These are phyloP conservation scores for Bhutanitis thaidina DNA, from an alignment of 2,888 invertebrate species.

Conservation along the genomic window DNA sequence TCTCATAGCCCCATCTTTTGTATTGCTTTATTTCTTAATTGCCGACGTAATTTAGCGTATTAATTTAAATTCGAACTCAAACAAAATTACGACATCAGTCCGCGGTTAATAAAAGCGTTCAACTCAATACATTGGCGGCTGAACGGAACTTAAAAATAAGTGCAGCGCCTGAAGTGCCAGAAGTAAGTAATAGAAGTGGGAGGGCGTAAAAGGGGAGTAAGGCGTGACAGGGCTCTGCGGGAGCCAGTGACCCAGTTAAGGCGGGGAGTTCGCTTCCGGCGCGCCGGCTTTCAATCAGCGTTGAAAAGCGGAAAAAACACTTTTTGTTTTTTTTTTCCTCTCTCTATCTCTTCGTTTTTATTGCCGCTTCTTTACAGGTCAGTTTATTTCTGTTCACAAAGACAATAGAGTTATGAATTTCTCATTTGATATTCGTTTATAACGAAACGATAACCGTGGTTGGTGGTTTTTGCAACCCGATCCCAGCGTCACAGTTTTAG, in stretches of 20 bases:
- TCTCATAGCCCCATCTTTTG: no score
- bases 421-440: no score
- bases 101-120: constrained; percentile 6
- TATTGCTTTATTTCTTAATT: no score
- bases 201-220: background rate
- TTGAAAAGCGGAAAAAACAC: constrained; percentile 31
- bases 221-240: constrained; percentile 4
- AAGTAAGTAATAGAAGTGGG: constrained; percentile 15
- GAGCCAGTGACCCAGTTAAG: constrained; percentile 37
- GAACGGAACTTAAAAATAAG: constrained; percentile 18
- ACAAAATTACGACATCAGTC: no score
- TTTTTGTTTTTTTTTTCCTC: constrained; percentile 22
- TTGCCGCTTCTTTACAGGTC: constrained; percentile 14
- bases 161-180: constrained; percentile 16
- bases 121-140: constrained; percentile 7
- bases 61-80: no score
- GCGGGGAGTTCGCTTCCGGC: constrained; percentile 36
- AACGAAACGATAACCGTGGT: no score
- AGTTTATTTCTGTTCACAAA: background rate
- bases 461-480: no score
- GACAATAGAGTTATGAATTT: background rate
- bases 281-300: constrained; percentile 30
- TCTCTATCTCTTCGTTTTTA: constrained; percentile 17
- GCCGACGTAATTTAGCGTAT: no score
- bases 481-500: no score